These are phyloP conservation scores for Eospalax fontanierii DNA, from an alignment of 2,797 vertebrate species.

Conservation along the genomic window DNA sequence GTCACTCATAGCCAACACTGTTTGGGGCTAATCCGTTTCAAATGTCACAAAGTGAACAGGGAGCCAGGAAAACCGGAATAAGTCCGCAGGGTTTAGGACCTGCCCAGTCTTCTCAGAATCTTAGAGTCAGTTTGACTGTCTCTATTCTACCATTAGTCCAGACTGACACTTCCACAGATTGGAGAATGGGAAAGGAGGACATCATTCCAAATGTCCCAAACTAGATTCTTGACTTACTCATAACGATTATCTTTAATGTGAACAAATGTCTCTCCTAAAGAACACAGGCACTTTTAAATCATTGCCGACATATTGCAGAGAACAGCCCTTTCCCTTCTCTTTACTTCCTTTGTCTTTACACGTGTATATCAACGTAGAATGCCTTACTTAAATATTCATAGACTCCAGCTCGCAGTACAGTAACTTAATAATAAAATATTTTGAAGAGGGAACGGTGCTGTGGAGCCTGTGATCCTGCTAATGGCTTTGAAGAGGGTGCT, in stretches of 20 bases:
- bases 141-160: not conserved
- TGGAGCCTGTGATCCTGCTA: constrained; percentile 90
- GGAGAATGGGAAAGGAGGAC: constrained; percentile 29
- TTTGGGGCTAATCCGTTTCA: not conserved
- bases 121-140: not conserved
- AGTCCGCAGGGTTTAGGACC: not conserved
- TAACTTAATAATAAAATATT: constrained; percentile 90
- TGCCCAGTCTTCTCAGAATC: not conserved
- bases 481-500: constrained; percentile 93
- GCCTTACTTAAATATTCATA: constrained; percentile 89
- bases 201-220: constrained; percentile 28
- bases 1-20: not conserved
- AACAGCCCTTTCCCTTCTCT: constrained; percentile 45
- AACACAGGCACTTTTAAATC: constrained; percentile 64
- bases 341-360: constrained; percentile 83
- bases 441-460: constrained; percentile 87
- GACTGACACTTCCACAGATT: not conserved
- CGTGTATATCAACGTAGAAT: constrained; percentile 73
- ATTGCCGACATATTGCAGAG: constrained; percentile 71
- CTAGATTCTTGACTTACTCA: constrained; percentile 53
- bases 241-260: constrained; percentile 45
- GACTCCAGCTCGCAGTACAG: constrained; percentile 83
- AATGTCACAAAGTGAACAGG: not conserved
- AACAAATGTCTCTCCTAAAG: constrained; percentile 42
- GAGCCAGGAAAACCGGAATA: not conserved